Evolutionary conservation across 2,888 invertebrate species (phyloP).

Genomic region (Rhorus exstirpatorius): DNA sequence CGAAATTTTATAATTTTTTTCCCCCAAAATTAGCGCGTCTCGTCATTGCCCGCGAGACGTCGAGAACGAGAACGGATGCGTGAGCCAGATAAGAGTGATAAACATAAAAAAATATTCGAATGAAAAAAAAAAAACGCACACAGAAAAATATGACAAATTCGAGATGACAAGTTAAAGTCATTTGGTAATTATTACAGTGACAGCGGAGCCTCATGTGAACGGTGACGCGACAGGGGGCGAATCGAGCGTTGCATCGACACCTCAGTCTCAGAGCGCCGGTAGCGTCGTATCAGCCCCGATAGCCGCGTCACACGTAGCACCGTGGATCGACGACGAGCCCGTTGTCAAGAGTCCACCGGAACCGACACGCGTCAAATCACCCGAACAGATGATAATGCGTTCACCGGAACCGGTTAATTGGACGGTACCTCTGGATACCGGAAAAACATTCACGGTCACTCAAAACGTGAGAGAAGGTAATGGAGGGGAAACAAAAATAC

Average conservation of each 20-base stretch:
- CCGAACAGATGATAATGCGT: slow-evolving; percentile 96
- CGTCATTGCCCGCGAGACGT: slow-evolving; percentile 65
- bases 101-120: slow-evolving; percentile 18
- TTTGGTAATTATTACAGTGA: slow-evolving; percentile 83
- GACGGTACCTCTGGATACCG: slow-evolving; percentile 97
- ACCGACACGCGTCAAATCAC: slow-evolving; percentile 96
- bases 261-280: slow-evolving; percentile 87
- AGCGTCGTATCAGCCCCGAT: slow-evolving; percentile 88
- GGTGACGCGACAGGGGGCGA: slow-evolving; percentile 81
- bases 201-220: slow-evolving; percentile 84
- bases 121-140: not conserved
- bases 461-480: slow-evolving; percentile 95
- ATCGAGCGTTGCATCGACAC: slow-evolving; percentile 79
- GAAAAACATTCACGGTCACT: slow-evolving; percentile 97
- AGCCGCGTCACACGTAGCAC: slow-evolving; percentile 87
- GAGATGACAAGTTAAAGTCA: slow-evolving; percentile 74
- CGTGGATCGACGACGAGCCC: slow-evolving; percentile 88
- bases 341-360: slow-evolving; percentile 97
- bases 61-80: slow-evolving; percentile 69
- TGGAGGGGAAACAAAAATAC: slow-evolving; percentile 45
- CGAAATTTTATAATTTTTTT: too few species aligned
- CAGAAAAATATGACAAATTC: not conserved
- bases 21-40: not conserved
- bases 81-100: slow-evolving; percentile 45
- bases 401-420: slow-evolving; percentile 98